Conservation (phyloP, 2,888 invertebrate genomes). For the Merodon equestris region DNA sequence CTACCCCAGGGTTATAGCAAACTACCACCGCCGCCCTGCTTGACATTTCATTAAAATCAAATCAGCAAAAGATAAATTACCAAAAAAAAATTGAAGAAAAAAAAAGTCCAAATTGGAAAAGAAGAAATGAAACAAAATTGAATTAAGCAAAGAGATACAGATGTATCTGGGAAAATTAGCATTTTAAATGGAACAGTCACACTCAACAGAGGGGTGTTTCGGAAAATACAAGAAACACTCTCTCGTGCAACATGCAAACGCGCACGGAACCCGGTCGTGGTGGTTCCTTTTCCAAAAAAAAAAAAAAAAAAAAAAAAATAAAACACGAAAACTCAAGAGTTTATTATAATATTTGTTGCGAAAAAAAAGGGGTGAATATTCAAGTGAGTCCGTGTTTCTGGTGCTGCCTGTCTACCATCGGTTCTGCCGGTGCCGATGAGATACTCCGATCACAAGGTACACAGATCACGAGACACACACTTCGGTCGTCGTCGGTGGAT, state of each 20-base stretch:
- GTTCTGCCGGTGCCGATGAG: slow-evolving; percentile 33
- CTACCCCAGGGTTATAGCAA: slow-evolving; percentile 4
- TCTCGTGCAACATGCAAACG: slow-evolving; percentile 51
- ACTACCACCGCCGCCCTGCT: slow-evolving; percentile 7
- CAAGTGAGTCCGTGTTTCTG: slow-evolving; percentile 42
- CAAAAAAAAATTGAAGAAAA: slow-evolving; percentile 34
- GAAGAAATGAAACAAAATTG: slow-evolving; percentile 39
- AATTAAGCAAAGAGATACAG: slow-evolving; percentile 48
- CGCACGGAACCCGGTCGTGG: background rate
- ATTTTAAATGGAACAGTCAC: slow-evolving; percentile 41
- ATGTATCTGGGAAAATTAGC: slow-evolving; percentile 41
- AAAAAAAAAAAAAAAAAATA: background rate
- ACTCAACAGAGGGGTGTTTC: background rate
- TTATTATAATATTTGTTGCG: slow-evolving; percentile 11
- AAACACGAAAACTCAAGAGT: background rate
- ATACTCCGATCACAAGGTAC: background rate
- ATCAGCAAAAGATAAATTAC: slow-evolving; percentile 59
- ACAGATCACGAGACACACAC: slow-evolving; percentile 4
- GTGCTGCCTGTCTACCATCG: no score
- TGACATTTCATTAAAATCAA: slow-evolving; percentile 62
- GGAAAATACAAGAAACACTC: slow-evolving; percentile 19
- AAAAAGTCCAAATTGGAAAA: slow-evolving; percentile 4
- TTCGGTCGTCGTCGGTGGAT: slow-evolving; percentile 40
- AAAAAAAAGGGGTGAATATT: slow-evolving; percentile 58
- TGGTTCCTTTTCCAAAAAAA: no score